phyloP scores from a whole-genome alignment of 2,797 vertebrate genomes.

The Poecilia velifera region DNA sequence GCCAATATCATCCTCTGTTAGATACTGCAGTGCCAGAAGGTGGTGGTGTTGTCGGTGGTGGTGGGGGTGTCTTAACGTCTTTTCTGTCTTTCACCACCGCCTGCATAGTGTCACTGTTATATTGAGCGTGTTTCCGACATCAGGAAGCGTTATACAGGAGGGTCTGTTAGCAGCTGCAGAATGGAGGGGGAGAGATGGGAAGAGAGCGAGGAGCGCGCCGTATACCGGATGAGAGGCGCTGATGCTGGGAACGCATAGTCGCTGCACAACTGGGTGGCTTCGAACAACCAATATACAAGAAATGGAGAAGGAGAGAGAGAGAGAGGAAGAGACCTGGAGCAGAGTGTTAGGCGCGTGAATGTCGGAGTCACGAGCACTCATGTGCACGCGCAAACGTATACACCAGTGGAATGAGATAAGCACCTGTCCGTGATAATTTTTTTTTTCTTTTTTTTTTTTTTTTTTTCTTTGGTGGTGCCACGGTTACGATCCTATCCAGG shows the following conservation, averaged over 20 bases:
- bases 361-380: conserved; percentile 6
- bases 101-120: conserved; percentile 68
- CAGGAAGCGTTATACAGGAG: conserved; percentile 43
- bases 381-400: background rate
- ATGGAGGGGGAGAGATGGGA: background rate
- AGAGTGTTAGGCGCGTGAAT: conserved; percentile 22
- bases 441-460: conserved; percentile 13
- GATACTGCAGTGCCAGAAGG: conserved; percentile 56
- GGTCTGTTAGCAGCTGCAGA: conserved; percentile 38
- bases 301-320: background rate
- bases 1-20: conserved; percentile 22
- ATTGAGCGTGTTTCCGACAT: conserved; percentile 64
- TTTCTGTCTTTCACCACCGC: conserved; percentile 56
- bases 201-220: conserved; percentile 32
- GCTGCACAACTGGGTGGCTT: conserved; percentile 59
- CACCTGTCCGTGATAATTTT: conserved; percentile 48
- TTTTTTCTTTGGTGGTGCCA: conserved; percentile 12
- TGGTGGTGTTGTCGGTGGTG: background rate
- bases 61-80: conserved; percentile 34
- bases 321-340: conserved; percentile 17
- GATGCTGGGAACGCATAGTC: conserved; percentile 63
- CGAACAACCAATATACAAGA: conserved; percentile 36
- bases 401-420: conserved; percentile 39
- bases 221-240: conserved; percentile 66
- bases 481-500: conserved; percentile 39